These are phyloP conservation scores for Brachionus asplanchnoidis DNA, from an alignment of 1,140 invertebrate species.

Conservation along the genomic window DNA sequence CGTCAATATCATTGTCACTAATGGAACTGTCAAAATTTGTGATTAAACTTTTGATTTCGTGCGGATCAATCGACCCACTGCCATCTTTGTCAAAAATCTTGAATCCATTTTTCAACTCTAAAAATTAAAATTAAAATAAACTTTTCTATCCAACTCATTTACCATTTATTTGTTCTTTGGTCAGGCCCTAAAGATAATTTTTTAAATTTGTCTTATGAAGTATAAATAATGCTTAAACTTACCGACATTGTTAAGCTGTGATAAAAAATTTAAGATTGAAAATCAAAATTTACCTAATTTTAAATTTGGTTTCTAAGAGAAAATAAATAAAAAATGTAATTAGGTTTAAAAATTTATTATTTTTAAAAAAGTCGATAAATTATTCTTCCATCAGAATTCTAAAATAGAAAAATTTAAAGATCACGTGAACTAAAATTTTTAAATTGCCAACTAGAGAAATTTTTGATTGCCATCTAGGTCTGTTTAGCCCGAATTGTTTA, in stretches of 20 bases:
- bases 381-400: constrained; percentile 4
- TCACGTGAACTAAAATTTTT: neutral
- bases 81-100: constrained; percentile 37
- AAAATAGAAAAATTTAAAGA: neutral
- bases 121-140: neutral
- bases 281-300: neutral
- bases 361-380: neutral
- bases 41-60: constrained; percentile 9
- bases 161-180: constrained; percentile 7
- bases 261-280: neutral
- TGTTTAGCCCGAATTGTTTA: neutral
- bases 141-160: neutral
- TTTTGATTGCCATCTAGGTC: constrained; percentile 9
- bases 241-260: neutral
- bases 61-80: neutral
- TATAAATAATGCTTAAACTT: neutral
- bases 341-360: neutral
- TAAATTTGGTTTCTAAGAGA: neutral
- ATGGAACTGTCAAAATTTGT: neutral
- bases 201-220: neutral
- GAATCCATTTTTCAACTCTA: constrained; percentile 4
- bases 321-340: neutral
- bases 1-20: neutral
- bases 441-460: constrained; percentile 1
- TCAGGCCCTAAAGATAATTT: neutral